Evolutionary conservation across 2,888 invertebrate genomes (phyloP).

Genomic region (Podabrus alpinus): DNA sequence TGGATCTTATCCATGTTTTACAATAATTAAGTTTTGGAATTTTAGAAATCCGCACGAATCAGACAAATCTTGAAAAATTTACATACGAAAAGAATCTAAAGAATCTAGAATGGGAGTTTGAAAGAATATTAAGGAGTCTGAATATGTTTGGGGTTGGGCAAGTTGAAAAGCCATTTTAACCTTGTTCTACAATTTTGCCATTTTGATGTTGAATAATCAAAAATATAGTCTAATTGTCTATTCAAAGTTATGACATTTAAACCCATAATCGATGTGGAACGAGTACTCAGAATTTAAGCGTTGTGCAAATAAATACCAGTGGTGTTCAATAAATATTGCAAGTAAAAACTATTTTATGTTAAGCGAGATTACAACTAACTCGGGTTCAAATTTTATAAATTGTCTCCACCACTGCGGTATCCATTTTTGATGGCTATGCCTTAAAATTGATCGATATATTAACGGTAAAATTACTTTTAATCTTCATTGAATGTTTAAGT

Average conservation of each 20-base stretch:
- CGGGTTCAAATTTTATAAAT: too few relatives aligned
- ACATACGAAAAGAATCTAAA: not conserved
- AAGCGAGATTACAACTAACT: too few relatives aligned
- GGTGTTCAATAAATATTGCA: not conserved
- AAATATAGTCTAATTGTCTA: not conserved
- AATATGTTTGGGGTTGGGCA: not conserved
- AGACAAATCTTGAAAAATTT: slow-evolving; percentile 1
- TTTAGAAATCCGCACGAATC: not conserved
- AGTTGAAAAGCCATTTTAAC: not conserved
- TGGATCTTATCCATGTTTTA: not conserved
- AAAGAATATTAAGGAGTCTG: not conserved
- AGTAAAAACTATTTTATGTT: not conserved
- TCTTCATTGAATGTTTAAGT: not conserved
- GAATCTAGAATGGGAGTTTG: not conserved
- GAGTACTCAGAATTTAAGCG: not conserved
- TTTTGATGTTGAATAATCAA: not conserved
- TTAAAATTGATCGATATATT: not conserved
- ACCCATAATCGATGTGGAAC: not conserved
- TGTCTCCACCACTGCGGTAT: not conserved
- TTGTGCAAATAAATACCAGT: not conserved
- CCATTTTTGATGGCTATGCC: not conserved
- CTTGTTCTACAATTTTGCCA: not conserved
- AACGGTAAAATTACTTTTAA: not conserved
- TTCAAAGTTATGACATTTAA: not conserved
- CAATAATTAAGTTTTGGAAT: not conserved